Base-by-base conservation (phyloP, 2,113 vertebrate genomes). In the Spilogale gracilis region DNA sequence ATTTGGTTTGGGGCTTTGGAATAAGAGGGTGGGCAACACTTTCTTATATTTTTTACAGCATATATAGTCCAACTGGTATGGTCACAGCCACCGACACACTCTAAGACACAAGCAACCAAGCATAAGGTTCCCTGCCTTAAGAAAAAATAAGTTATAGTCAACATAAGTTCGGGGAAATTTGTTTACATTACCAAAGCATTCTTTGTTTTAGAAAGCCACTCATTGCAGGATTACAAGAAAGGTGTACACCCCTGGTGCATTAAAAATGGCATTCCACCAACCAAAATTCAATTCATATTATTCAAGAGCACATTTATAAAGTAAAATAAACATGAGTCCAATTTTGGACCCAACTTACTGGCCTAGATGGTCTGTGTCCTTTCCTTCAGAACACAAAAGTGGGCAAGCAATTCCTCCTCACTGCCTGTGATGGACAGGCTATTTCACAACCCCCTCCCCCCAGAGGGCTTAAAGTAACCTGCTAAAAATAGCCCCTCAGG, bases 401-500 rank as follows among this genome's bases (percentile, higher is more conserved):
- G 74, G 93, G 97, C 97, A 98, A 96, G 92, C 56, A 95, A 84
- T 52, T 87, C 32, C 69, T 87, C 32, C 69, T 63, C 61, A 95
- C 89, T 97, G 82, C 73, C 97, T 91, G 73, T 85, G 83, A 87
- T 32, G 90, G 87, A 80, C 92, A 96, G 82, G 97, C 54, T 79
- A 78, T 91, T 98, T 97, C 95, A 92, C 93, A 98, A 97, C 13
- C 3, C 74, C 6, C 45, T 7, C 7, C 3, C 45, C 25, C 74
- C 91, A 95, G 97, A 50, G 96, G 0, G 0, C 94, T 94, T 97
- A 83, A 92, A 96, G 83, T 25, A 58, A 87, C 50, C 58, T 94
- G 45, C 97, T 98, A 98, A 98, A 98, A 98, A 98, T 98, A 98
- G 86, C 20, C 58, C 32, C 92, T 63, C 83, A 94, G 65, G 63